Percentiles rank a stretch among this genome's conserved stretches.
phyloP scores from a whole-genome alignment of 2,888 invertebrate genomes.

The Bombyx huttoni region DNA sequence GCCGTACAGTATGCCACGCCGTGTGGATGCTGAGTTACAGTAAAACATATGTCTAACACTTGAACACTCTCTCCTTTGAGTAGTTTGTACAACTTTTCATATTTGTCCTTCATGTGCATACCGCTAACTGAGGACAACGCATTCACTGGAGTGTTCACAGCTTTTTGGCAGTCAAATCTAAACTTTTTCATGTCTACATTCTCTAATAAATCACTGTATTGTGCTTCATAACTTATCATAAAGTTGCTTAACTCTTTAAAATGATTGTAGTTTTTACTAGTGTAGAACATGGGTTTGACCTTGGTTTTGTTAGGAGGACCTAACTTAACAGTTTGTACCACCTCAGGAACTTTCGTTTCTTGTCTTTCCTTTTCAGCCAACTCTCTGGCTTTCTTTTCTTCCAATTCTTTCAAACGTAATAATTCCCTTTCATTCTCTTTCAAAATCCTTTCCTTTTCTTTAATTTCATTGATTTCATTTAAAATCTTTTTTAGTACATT shows the following conservation, averaged over 20 bases:
- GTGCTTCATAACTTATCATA: conserved; percentile 71
- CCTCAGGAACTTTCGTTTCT: conserved; percentile 20
- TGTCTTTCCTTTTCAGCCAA: conserved; percentile 3
- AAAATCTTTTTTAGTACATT: conserved; percentile 54
- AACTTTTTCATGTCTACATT: conserved; percentile 80
- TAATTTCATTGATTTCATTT: conserved; percentile 37
- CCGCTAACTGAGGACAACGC: conserved; percentile 84
- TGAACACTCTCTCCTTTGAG: conserved; percentile 79
- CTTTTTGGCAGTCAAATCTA: conserved; percentile 87
- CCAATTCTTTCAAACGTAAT: conserved; percentile 28
- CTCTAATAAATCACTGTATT: conserved; percentile 73
- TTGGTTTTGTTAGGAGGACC: conserved; percentile 18
- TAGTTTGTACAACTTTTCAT: conserved; percentile 79
- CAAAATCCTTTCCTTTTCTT: conserved; percentile 27
- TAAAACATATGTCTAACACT: conserved; percentile 73
- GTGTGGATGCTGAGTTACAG: conserved; percentile 80
- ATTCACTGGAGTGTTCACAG: conserved; percentile 90
- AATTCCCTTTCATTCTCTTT: conserved; percentile 35
- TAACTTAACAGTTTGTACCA: conserved; percentile 17
- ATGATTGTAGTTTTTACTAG: conserved; percentile 53
- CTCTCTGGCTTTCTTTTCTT: conserved; percentile 28
- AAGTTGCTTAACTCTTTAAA: conserved; percentile 73
- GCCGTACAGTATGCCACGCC: conserved; percentile 71
- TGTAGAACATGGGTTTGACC: conserved; percentile 57
- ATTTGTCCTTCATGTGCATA: conserved; percentile 80